A percentile compares a stretch with the other conserved stretches of the same genome.
Conservation (phyloP, 2,797 vertebrate species). For the Malurus splendens region DNA sequence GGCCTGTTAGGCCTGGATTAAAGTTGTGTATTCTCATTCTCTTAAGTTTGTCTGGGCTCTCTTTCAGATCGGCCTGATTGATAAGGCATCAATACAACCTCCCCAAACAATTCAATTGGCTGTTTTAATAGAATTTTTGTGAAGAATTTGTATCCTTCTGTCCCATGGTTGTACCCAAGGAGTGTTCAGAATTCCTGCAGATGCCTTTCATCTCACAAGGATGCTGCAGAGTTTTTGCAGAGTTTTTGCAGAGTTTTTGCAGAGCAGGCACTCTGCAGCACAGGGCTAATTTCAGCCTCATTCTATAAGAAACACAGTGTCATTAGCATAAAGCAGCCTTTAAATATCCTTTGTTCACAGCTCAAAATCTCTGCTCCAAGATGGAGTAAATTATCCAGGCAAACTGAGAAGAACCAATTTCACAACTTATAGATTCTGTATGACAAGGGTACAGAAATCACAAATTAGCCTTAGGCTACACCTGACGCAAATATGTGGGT, state of each 20-base stretch:
- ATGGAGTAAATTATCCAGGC: not conserved
- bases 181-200: not conserved
- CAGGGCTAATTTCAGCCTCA: not conserved
- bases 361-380: not conserved
- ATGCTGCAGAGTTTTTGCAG: not conserved
- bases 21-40: no score
- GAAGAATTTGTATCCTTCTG: not conserved
- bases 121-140: not conserved
- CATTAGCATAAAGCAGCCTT: not conserved
- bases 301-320: not conserved
- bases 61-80: no score
- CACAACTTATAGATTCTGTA: not conserved
- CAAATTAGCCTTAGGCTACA: not conserved
- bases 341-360: not conserved
- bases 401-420: not conserved
- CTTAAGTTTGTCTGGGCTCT: no score
- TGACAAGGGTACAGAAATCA: not conserved
- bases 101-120: not conserved
- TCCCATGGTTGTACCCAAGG: not conserved
- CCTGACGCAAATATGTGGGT: not conserved
- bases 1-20: no score
- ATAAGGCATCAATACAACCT: not conserved
- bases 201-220: no score
- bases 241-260: not conserved
- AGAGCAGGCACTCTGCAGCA: not conserved